Conservation (phyloP, 2,113 vertebrate species). For the Hirundichthys speculiger region DNA sequence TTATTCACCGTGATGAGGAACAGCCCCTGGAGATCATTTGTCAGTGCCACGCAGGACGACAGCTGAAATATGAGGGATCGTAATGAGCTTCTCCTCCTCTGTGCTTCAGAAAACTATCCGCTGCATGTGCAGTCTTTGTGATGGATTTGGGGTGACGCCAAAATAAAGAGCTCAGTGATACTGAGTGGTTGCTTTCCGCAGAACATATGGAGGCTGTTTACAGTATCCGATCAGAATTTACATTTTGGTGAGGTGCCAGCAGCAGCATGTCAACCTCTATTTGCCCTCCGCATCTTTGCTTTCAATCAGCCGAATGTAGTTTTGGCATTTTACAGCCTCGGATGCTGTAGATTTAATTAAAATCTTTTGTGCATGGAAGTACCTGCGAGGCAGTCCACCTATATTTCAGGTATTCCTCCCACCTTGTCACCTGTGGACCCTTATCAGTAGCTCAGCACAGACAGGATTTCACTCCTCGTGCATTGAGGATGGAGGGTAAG, state of each 20-base stretch:
- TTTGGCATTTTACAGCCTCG: conserved; percentile 31
- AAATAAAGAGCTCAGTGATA: conserved; percentile 17
- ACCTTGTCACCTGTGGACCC: conserved; percentile 21
- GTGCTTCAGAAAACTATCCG: conserved; percentile 35
- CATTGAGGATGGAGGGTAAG: conserved; percentile 20
- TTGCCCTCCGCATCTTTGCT: conserved; percentile 24
- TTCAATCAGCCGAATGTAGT: conserved; percentile 18
- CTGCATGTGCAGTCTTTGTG: conserved; percentile 44
- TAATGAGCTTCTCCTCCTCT: conserved; percentile 49
- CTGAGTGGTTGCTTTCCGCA: conserved; percentile 19
- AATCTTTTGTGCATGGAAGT: conserved; percentile 31
- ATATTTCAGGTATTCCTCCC: conserved; percentile 28
- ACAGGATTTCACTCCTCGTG: conserved; percentile 35
- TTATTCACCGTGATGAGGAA: conserved; percentile 47
- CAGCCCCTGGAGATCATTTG: conserved; percentile 40
- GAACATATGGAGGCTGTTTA: conserved; percentile 30
- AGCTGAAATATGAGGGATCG: conserved; percentile 42
- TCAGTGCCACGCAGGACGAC: conserved; percentile 40
- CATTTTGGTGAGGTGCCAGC: conserved; percentile 52
- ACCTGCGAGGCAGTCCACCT: conserved; percentile 27
- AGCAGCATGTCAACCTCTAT: conserved; percentile 30
- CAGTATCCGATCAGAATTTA: conserved; percentile 37
- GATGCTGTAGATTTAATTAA: conserved; percentile 11
- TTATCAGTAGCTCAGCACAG: neutral
- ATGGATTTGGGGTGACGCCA: conserved; percentile 53